Conservation (phyloP, 1,140 invertebrate genomes). For the Ridgeia piscesae region DNA sequence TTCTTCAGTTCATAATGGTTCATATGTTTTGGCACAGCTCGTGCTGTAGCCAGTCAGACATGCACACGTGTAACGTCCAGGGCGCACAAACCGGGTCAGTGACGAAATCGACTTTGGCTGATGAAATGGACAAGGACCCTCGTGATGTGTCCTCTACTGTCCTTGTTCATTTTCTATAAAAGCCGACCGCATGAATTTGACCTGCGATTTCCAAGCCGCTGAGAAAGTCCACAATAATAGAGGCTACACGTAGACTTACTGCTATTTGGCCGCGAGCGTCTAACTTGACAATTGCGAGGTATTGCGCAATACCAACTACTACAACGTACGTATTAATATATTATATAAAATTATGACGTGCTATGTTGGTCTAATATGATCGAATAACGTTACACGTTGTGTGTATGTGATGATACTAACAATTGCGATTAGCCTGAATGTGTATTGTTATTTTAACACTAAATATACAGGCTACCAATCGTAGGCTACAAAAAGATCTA, state of each 20-base stretch:
- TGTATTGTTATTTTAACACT: too few species aligned
- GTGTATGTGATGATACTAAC: not conserved
- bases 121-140: not conserved
- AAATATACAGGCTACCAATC: too few species aligned
- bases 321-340: not conserved
- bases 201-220: not conserved
- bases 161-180: not conserved
- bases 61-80: not conserved
- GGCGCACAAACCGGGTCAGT: not conserved
- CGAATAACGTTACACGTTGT: not conserved
- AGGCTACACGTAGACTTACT: too few species aligned
- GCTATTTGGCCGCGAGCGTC: not conserved
- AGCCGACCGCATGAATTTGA: not conserved
- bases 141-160: not conserved
- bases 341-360: not conserved
- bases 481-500: too few species aligned
- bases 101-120: not conserved
- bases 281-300: not conserved
- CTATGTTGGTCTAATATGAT: not conserved
- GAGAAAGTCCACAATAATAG: not conserved
- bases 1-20: too few species aligned
- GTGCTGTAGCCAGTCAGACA: not conserved
- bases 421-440: not conserved
- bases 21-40: too few species aligned
- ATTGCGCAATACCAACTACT: not conserved